Percentiles rank a stretch among this genome's conserved stretches.
phyloP scores from a whole-genome alignment of 2,797 vertebrate genomes.

The Oryzias sinensis region DNA sequence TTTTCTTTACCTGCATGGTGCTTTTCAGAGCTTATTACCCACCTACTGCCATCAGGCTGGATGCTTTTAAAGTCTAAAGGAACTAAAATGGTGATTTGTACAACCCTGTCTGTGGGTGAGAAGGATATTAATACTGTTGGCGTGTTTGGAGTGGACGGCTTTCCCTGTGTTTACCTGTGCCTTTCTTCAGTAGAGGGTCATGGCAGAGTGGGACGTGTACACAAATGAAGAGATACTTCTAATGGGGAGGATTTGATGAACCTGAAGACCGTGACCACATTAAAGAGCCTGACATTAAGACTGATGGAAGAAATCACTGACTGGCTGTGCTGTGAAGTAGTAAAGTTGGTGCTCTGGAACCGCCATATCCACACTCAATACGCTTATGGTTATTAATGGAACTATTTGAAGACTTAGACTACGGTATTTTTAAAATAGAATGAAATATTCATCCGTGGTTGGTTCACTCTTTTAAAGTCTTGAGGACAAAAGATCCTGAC shows the following conservation, averaged over 20 bases:
- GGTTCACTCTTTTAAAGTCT: background rate
- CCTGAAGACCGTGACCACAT: conserved; percentile 15
- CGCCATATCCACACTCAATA: background rate
- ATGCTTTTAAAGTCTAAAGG: conserved; percentile 27
- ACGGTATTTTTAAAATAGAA: conserved; percentile 17
- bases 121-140: conserved; percentile 27
- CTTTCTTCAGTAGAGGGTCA: conserved; percentile 9
- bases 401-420: conserved; percentile 10
- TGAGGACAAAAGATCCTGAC: conserved; percentile 5
- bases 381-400: background rate
- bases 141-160: conserved; percentile 30
- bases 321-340: background rate
- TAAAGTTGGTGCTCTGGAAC: background rate
- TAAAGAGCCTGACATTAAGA: conserved; percentile 19
- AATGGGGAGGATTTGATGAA: conserved; percentile 28
- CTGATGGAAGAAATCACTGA: conserved; percentile 3
- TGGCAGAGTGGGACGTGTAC: background rate
- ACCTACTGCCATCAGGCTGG: conserved; percentile 36
- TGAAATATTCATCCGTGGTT: conserved; percentile 10
- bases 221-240: conserved; percentile 18
- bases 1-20: conserved; percentile 22
- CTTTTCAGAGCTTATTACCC: conserved; percentile 35
- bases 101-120: conserved; percentile 20
- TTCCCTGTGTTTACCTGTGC: conserved; percentile 16
- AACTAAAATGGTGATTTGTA: conserved; percentile 25